Percentiles rank a stretch among this genome's conserved stretches.
Evolutionary conservation across 1,140 invertebrate genomes (phyloP).

Genomic region (Zaprionus nigranus): DNA sequence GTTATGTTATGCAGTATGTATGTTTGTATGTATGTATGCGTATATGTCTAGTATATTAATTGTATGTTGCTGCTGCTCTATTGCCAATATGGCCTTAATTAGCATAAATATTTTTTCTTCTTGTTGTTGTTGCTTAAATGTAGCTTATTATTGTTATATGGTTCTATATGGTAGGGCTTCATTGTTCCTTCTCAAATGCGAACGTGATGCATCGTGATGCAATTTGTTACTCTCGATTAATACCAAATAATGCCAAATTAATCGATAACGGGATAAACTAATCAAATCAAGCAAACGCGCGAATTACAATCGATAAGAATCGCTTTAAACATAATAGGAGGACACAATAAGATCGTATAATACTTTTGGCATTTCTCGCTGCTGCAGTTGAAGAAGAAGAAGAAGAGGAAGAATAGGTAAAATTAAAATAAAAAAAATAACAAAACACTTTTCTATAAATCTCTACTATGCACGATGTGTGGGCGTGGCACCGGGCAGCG

Average conservation of each 20-base stretch:
- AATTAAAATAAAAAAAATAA: slow-evolving; percentile 34
- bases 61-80: slow-evolving; percentile 15
- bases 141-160: slow-evolving; percentile 63
- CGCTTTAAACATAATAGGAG: slow-evolving; percentile 48
- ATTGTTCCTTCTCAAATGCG: slow-evolving; percentile 24
- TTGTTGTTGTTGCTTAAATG: slow-evolving; percentile 31
- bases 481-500: slow-evolving; percentile 11
- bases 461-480: slow-evolving; percentile 1
- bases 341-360: slow-evolving; percentile 54
- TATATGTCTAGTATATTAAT: slow-evolving; percentile 31
- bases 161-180: slow-evolving; percentile 28
- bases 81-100: slow-evolving; percentile 72
- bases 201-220: slow-evolving; percentile 34
- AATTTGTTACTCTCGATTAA: slow-evolving; percentile 28
- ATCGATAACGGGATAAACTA: slow-evolving; percentile 55
- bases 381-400: slow-evolving; percentile 12
- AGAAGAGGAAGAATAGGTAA: neutral
- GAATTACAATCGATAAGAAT: slow-evolving; percentile 24
- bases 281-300: slow-evolving; percentile 34
- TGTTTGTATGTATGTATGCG: slow-evolving; percentile 29
- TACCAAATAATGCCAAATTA: slow-evolving; percentile 58
- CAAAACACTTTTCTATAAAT: slow-evolving; percentile 14
- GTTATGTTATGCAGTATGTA: slow-evolving; percentile 22
- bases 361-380: slow-evolving; percentile 79
- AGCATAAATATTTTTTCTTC: slow-evolving; percentile 45